These are phyloP conservation scores for Spheniscus humboldti DNA, from an alignment of 2,797 vertebrate species.

Conservation along the genomic window DNA sequence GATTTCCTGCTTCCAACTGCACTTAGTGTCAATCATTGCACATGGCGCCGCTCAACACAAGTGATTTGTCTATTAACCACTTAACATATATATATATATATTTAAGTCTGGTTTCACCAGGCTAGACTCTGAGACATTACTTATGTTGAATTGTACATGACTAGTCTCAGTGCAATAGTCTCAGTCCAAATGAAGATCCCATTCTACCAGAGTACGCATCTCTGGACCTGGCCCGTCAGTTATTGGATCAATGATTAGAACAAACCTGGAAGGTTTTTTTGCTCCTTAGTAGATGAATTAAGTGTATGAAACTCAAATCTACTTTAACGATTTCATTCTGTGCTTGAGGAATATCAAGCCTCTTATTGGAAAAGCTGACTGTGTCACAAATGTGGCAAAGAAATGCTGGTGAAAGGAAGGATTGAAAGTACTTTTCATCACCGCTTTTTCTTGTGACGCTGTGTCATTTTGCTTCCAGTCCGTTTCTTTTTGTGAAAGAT, in stretches of 20 bases:
- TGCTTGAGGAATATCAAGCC: neutral
- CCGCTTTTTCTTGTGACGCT: neutral
- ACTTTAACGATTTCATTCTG: neutral
- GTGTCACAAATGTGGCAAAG: neutral
- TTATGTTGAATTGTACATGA: neutral
- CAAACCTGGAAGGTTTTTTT: neutral
- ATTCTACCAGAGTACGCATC: neutral
- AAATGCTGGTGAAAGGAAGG: neutral
- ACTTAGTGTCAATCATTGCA: neutral
- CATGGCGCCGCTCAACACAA: accelerated
- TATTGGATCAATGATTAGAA: neutral
- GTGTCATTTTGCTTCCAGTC: neutral
- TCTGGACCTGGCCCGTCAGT: neutral
- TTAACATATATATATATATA: neutral
- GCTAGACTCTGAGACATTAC: neutral
- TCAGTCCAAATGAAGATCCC: neutral
- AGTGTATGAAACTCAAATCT: neutral
- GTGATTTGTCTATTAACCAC: neutral
- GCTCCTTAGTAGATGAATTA: neutral
- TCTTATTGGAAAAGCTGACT: neutral
- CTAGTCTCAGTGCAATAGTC: neutral
- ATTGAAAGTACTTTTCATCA: neutral
- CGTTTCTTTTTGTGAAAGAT: neutral
- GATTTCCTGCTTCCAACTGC: constrained; percentile 9
- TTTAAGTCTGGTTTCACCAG: neutral